Evolutionary conservation across 2,797 vertebrate species (phyloP).

Genomic region (Graptemys geographica): DNA sequence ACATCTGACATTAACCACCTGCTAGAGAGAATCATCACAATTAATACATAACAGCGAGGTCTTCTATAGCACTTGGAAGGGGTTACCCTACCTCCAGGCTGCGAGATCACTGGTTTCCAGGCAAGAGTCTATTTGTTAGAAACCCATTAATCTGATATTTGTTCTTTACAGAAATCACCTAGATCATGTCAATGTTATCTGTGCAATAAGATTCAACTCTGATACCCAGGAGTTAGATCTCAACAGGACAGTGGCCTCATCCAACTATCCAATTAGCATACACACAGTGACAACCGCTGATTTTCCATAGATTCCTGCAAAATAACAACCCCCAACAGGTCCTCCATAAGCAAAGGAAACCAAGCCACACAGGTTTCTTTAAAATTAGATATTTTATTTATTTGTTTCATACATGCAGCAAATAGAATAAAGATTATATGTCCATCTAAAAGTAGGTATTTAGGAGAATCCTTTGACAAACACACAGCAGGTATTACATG

Average conservation of each 20-base stretch:
- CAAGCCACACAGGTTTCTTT: conserved; percentile 51
- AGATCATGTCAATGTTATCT: rapidly evolving
- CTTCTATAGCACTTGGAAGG: neutral
- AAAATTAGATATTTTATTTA: conserved; percentile 63
- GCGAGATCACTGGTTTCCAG: rapidly evolving
- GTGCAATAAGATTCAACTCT: rapidly evolving
- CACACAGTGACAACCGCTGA: rapidly evolving
- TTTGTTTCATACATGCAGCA: conserved; percentile 54
- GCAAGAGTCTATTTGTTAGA: rapidly evolving
- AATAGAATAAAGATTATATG: conserved; percentile 59
- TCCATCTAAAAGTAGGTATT: conserved; percentile 65
- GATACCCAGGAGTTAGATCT: rapidly evolving
- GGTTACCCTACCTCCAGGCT: neutral
- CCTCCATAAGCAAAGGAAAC: neutral
- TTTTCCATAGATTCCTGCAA: neutral
- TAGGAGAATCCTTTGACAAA: conserved; percentile 68
- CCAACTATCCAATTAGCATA: rapidly evolving
- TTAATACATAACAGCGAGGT: neutral
- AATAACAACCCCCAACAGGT: neutral
- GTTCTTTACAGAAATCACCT: rapidly evolving
- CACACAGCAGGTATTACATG: conserved; percentile 78
- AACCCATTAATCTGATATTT: rapidly evolving
- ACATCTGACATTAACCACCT: neutral
- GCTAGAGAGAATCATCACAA: neutral
- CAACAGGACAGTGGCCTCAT: neutral